These are phyloP conservation scores for Brachirus orientalis DNA, from an alignment of 2,113 vertebrate genomes.

Conservation along the genomic window DNA sequence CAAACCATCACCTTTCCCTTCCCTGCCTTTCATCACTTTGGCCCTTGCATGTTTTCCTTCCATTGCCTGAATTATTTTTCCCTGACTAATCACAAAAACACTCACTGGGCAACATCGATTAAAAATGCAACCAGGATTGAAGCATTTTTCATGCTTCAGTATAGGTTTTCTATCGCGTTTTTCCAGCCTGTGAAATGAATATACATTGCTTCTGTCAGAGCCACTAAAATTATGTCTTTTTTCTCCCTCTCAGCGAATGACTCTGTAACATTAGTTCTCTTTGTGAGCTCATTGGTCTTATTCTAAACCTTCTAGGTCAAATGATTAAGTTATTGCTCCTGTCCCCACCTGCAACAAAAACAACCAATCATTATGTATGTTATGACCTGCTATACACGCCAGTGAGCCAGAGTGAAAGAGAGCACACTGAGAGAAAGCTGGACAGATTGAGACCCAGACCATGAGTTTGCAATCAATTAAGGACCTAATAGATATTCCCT, in stretches of 20 bases:
- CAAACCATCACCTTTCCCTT: neutral
- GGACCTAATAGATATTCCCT: constrained; percentile 65
- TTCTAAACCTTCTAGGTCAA: constrained; percentile 39
- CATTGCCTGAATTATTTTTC: neutral
- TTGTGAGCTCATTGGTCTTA: constrained; percentile 36
- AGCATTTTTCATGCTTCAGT: constrained; percentile 4
- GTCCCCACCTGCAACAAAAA: constrained; percentile 50
- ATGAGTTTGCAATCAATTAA: constrained; percentile 69
- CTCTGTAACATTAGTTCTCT: constrained; percentile 22
- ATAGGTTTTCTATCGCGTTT: neutral
- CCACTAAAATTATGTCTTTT: no score
- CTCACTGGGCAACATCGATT: constrained; percentile 5
- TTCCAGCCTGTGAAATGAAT: neutral
- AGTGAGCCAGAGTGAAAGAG: constrained; percentile 10
- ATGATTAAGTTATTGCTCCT: constrained; percentile 63
- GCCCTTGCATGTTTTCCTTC: constrained; percentile 8
- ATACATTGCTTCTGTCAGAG: neutral
- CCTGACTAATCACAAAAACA: constrained; percentile 10
- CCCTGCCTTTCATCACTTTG: constrained; percentile 8
- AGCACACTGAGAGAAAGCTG: constrained; percentile 14
- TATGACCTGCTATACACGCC: constrained; percentile 47
- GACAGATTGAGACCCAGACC: constrained; percentile 56
- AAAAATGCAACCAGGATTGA: constrained; percentile 1
- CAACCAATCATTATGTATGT: constrained; percentile 23
- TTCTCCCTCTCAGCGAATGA: neutral